phyloP scores from a whole-genome alignment of 2,113 vertebrate genomes.

The Donacobius atricapilla region DNA sequence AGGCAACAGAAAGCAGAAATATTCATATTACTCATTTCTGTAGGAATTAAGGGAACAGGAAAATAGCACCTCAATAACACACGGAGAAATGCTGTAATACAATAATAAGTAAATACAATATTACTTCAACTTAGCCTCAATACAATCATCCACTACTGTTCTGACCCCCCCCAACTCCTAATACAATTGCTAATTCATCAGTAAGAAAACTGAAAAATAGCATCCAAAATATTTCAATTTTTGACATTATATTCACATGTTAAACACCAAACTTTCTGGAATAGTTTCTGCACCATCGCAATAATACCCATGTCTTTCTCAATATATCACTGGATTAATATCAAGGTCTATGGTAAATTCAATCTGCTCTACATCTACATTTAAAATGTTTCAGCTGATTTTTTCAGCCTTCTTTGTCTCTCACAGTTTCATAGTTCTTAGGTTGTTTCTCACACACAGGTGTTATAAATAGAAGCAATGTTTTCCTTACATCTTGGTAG shows the following conservation, averaged over 20 bases:
- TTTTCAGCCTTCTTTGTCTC: too few species aligned
- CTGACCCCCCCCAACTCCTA: neutral
- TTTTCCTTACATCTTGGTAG: too few species aligned
- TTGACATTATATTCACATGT: neutral
- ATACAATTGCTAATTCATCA: neutral
- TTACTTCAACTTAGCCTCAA: neutral
- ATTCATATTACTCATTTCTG: neutral
- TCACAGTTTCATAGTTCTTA: too few species aligned
- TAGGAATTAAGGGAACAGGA: neutral
- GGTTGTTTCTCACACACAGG: too few species aligned
- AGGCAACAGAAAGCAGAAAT: neutral
- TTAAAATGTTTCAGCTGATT: neutral
- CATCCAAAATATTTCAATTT: neutral
- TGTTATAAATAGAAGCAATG: too few species aligned
- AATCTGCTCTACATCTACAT: neutral
- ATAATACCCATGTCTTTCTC: neutral
- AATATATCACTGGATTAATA: neutral
- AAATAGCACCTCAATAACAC: neutral
- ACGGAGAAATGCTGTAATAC: neutral
- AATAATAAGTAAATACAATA: neutral
- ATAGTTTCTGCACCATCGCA: neutral
- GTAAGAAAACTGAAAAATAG: neutral
- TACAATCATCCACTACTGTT: neutral
- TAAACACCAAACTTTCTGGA: neutral
- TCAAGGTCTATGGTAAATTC: neutral